Percentiles rank a stretch among this genome's conserved stretches.
These are phyloP conservation scores for Coregonus sp. DNA, from an alignment of 2,797 vertebrate species.

Conservation along the genomic window DNA sequence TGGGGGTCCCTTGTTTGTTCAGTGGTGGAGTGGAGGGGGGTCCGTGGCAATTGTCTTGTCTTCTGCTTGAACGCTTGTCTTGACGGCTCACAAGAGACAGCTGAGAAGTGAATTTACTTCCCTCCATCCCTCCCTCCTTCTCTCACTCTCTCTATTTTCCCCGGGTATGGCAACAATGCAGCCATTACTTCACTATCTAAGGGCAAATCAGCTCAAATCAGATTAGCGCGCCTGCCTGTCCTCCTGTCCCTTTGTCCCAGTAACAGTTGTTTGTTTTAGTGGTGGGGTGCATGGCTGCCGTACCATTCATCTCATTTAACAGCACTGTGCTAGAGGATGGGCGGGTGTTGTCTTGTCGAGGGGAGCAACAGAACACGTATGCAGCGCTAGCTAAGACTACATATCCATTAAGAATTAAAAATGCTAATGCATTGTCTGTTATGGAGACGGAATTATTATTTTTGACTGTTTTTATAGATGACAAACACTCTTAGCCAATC, in stretches of 20 bases:
- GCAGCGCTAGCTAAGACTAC: not conserved
- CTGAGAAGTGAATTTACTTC: not conserved
- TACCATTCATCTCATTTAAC: too few relatives aligned
- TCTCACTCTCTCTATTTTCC: not conserved
- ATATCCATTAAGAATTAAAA: not conserved
- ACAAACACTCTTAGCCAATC: not conserved
- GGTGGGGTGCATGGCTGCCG: not conserved
- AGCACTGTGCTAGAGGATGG: not conserved
- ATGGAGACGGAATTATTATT: not conserved
- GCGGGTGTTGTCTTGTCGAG: not conserved
- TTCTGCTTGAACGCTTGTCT: constrained; percentile 3
- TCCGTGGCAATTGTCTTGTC: constrained; percentile 4
- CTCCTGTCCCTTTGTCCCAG: not conserved
- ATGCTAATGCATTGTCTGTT: not conserved
- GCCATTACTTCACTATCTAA: not conserved
- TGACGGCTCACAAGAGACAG: constrained; percentile 2
- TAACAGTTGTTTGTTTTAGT: constrained; percentile 6
- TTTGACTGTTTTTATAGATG: not conserved
- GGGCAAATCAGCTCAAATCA: not conserved
- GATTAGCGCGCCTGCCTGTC: not conserved
- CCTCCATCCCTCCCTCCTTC: not conserved
- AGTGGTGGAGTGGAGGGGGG: not conserved
- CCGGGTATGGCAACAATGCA: not conserved
- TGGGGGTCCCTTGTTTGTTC: not conserved
- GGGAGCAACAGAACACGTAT: not conserved